Evolutionary conservation across 2,888 invertebrate species (phyloP), one percentile per base, ranked within the genome.

Genomic region (Lepidocyrtoides sp.): DNA sequence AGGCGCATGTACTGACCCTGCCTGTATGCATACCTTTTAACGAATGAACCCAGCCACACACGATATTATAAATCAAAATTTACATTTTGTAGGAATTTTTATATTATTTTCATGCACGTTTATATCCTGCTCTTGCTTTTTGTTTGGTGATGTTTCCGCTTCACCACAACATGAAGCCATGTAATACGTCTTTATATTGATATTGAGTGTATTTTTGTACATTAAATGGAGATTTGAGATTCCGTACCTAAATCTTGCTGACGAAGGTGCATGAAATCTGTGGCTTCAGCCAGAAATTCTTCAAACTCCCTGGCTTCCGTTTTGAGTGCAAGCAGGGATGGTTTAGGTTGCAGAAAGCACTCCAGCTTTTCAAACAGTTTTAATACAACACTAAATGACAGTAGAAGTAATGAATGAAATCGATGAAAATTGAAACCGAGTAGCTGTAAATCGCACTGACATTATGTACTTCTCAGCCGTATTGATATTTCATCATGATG

Each of bases 261-360:
- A 36, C 77, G 89, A 60, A 89, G 83, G 66, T 89, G 89, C 89
- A 89, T 89, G 36, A 89, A 89, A 72, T 89, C 89, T n/a, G 89
- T 89, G 75, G 89, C 89, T 84, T 89, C 89, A 14, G 89, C 89
- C 83, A 89, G 89, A 63, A 89, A 89, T 84, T 89, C 89, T 20
- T 89, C 89, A 63, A 89, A 89, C 75, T 89, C 83, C 51, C 89
- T 89, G 44, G 89, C 83, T 63, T 89, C 89, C 83, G 83, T 89
- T 84, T 83, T 89, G 89, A 83, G 57, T 60, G 72, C 82, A 20
- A 51, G 0, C 7, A 89, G 36, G 69, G 82, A 82, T 26, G 89
- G 69, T 32, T 89, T 89, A 7, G 26, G 20, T 75, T 69, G 69
- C 57, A 89, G 23, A 89, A 89, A 69, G 26, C 81, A 88, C 57